Evolutionary conservation across 2,797 vertebrate species (phyloP).

Genomic region (Monodelphis domestica): DNA sequence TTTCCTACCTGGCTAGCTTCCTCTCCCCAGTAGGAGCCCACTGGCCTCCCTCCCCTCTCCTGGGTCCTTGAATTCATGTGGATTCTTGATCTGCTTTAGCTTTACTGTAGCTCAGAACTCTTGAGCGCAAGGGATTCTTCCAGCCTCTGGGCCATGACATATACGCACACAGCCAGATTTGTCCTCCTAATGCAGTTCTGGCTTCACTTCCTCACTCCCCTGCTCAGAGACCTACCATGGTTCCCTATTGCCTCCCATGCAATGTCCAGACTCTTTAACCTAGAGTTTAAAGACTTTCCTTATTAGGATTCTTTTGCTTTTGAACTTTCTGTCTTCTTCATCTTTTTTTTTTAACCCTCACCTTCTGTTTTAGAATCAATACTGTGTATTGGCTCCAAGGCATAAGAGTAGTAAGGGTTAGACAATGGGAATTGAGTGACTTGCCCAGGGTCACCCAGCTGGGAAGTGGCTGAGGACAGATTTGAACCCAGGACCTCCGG

Average conservation of each 20-base stretch:
- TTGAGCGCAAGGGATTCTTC: neutral
- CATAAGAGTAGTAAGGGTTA: too few relatives aligned
- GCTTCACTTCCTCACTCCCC: neutral
- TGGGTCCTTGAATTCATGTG: neutral
- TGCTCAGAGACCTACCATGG: neutral
- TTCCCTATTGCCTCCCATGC: neutral
- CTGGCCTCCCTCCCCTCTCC: neutral
- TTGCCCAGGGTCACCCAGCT: too few relatives aligned
- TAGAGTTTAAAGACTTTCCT: neutral
- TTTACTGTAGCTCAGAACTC: neutral
- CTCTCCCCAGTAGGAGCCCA: neutral
- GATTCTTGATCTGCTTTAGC: neutral
- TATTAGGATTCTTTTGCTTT: neutral
- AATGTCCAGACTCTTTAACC: neutral
- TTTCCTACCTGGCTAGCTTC: neutral
- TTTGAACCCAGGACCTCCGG: too few relatives aligned
- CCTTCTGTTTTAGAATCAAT: too few relatives aligned
- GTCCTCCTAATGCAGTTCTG: neutral
- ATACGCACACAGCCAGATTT: neutral
- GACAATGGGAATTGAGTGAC: too few relatives aligned
- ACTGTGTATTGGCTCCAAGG: too few relatives aligned
- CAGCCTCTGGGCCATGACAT: neutral
- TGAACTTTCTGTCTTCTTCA: too few relatives aligned
- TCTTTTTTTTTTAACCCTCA: too few relatives aligned
- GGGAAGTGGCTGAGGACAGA: too few relatives aligned